Percentiles rank a stretch among this genome's conserved stretches.
Evolutionary conservation across 1,140 invertebrate species (phyloP).

Genomic region (Nixonia krombeini): DNA sequence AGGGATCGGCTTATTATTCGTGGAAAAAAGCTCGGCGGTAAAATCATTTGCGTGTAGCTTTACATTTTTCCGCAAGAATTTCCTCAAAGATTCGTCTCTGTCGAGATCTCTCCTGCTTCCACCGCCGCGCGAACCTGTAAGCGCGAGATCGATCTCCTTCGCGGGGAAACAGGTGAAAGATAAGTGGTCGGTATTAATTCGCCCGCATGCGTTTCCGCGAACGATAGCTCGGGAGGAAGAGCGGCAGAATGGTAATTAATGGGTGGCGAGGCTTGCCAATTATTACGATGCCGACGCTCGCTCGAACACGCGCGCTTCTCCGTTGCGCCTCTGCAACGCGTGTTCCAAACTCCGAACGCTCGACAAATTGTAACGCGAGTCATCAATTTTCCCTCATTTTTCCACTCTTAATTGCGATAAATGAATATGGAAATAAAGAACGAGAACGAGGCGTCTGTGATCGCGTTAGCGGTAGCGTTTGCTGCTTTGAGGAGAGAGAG

Average conservation of each 20-base stretch:
- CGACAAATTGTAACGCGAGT: too few species aligned
- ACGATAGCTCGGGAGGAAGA: conserved; percentile 33
- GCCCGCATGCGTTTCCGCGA: conserved; percentile 25
- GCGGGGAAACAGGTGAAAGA: conserved; percentile 41
- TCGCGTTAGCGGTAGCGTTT: not conserved
- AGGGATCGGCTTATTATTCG: too few species aligned
- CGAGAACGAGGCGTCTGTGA: not conserved
- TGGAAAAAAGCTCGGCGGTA: too few species aligned
- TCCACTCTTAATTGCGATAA: too few species aligned
- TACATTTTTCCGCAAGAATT: too few species aligned
- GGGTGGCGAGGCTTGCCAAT: conserved; percentile 23
- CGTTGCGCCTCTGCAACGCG: too few species aligned
- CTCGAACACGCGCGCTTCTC: not conserved
- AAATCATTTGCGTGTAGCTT: too few species aligned
- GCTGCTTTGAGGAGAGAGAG: not conserved
- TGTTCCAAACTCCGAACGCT: too few species aligned
- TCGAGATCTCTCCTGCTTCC: too few species aligned
- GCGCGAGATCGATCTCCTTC: conserved; percentile 38
- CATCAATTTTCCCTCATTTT: too few species aligned
- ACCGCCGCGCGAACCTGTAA: too few species aligned
- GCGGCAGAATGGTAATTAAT: conserved; percentile 37
- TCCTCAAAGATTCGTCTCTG: too few species aligned
- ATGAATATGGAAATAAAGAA: not conserved
- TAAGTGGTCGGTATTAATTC: conserved; percentile 28
- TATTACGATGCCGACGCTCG: not conserved